Conservation (phyloP, 2,113 vertebrate species). For the Saiga tatarica region DNA sequence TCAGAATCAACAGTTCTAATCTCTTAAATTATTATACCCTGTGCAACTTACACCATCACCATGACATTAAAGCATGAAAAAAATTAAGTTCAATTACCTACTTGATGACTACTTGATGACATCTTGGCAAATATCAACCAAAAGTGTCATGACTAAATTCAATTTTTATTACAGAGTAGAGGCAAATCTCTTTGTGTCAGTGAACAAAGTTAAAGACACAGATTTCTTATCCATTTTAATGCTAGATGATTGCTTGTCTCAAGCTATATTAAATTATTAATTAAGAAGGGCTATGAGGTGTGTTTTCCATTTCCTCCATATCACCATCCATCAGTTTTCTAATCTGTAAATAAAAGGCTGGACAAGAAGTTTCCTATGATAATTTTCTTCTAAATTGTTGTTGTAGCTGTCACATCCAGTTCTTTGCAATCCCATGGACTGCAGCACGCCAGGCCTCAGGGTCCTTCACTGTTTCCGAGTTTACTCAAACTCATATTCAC, state of each 20-base stretch:
- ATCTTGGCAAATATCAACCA: background rate
- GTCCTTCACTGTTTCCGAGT: background rate
- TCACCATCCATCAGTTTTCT: background rate
- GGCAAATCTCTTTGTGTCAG: background rate
- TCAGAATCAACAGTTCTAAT: background rate
- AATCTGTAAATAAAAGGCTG: background rate
- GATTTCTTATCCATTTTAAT: background rate
- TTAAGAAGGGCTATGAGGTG: background rate
- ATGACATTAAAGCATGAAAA: conserved; percentile 12
- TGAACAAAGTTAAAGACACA: background rate
- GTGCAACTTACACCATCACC: background rate
- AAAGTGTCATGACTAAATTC: background rate
- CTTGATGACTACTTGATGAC: background rate
- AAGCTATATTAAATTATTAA: background rate
- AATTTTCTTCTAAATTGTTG: background rate
- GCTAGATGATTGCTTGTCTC: background rate
- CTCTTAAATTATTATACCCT: background rate
- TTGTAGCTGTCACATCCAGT: background rate
- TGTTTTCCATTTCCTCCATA: background rate
- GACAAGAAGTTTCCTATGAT: background rate
- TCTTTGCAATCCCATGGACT: background rate
- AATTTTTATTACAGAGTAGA: background rate
- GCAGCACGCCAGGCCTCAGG: background rate
- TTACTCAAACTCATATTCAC: background rate
- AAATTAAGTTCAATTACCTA: background rate